These are phyloP conservation scores for Rousettus leschenaultii DNA, from an alignment of 2,113 vertebrate species.

Conservation along the genomic window DNA sequence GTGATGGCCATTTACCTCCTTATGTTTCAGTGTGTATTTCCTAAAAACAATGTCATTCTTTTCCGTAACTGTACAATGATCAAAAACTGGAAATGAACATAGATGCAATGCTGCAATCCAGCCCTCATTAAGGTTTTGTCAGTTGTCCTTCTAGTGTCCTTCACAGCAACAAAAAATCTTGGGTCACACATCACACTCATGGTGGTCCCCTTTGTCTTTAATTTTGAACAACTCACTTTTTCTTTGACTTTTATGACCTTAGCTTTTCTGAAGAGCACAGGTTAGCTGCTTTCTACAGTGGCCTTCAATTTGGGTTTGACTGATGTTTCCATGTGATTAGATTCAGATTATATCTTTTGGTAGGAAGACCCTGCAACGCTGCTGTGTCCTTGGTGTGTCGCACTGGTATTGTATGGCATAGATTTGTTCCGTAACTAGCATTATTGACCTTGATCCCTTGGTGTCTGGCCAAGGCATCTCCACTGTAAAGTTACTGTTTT, in stretches of 20 bases:
- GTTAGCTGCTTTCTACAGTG: neutral
- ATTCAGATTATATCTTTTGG: neutral
- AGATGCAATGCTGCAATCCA: fast-evolving
- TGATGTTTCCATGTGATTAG: neutral
- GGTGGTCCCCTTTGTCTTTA: too few relatives aligned
- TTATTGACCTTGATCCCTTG: neutral
- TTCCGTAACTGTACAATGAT: fast-evolving
- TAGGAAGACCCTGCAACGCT: neutral
- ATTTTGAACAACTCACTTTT: neutral
- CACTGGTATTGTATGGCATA: fast-evolving
- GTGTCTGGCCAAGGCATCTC: neutral
- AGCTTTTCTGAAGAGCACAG: neutral
- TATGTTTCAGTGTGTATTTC: neutral
- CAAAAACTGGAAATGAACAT: neutral
- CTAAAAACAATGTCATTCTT: neutral
- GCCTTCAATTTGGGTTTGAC: neutral
- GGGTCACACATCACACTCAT: fast-evolving
- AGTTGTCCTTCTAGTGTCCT: neutral
- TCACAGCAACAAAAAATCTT: neutral
- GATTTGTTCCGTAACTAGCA: neutral
- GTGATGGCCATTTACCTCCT: fast-evolving
- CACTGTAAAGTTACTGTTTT: neutral
- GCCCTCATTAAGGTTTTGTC: neutral
- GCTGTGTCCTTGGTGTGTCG: neutral
- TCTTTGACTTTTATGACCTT: neutral